These are phyloP conservation scores for Psammodynastes pulverulentus DNA, from an alignment of 2,113 vertebrate species.

Conservation along the genomic window DNA sequence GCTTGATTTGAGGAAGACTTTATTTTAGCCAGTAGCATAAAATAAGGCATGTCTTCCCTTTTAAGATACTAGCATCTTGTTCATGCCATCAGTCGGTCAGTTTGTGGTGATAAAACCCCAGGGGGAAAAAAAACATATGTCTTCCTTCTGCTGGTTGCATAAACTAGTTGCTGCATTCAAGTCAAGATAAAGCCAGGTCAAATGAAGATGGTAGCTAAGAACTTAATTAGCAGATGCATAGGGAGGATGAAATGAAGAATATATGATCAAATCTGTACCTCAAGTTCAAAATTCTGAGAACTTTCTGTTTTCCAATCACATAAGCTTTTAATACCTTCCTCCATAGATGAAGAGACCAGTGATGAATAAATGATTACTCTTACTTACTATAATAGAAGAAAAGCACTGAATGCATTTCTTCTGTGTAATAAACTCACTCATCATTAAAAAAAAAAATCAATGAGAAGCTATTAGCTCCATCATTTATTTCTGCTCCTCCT, in stretches of 20 bases:
- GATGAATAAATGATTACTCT: conserved; percentile 10
- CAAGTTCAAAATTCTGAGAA: not conserved
- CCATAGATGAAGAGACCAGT: not conserved
- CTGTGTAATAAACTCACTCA: conserved; percentile 1
- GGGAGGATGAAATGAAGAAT: not conserved
- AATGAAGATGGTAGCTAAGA: not conserved
- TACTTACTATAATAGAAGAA: not conserved
- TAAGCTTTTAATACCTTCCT: not conserved
- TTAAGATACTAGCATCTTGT: not conserved
- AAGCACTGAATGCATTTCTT: not conserved
- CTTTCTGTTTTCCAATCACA: not conserved
- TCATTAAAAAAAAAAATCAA: conserved; percentile 1
- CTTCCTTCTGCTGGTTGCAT: not conserved
- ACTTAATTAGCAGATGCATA: not conserved
- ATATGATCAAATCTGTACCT: not conserved
- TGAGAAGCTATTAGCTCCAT: not conserved
- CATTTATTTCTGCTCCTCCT: conserved; percentile 10
- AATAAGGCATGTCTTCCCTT: not conserved
- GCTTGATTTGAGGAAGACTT: not conserved
- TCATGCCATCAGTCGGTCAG: not conserved
- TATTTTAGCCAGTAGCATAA: not conserved
- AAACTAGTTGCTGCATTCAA: not conserved
- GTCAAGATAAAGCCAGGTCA: not conserved
- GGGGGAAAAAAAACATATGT: not conserved
- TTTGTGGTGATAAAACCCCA: not conserved